Conservation (phyloP, 2,888 invertebrate genomes). For the Spicauda simplicius region DNA sequence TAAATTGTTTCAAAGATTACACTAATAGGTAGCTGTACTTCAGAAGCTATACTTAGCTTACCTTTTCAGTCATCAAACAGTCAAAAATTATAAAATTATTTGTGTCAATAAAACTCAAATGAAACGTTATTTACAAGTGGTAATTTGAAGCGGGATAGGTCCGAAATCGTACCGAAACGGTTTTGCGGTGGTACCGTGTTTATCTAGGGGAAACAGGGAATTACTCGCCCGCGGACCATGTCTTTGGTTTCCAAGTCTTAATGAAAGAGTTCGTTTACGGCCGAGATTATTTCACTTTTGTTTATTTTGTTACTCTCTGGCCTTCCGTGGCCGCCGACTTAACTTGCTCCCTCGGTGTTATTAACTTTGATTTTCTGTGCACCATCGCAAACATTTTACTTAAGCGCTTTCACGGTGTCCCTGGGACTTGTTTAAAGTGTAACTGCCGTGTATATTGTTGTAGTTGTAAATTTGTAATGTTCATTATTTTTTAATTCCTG, state of each 20-base stretch:
- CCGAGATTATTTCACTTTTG: constrained; percentile 66
- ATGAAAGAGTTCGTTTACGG: constrained; percentile 72
- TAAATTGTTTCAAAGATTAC: background rate
- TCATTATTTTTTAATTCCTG: no score
- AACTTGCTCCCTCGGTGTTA: constrained; percentile 48
- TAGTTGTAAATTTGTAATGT: constrained; percentile 11
- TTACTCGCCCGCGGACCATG: constrained; percentile 61
- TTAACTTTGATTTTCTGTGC: constrained; percentile 45
- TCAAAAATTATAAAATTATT: constrained; percentile 10
- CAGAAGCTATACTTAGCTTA: background rate
- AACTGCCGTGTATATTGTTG: constrained; percentile 9
- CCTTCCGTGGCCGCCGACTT: constrained; percentile 50
- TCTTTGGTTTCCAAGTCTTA: constrained; percentile 67
- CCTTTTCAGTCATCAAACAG: background rate
- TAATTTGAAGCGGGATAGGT: constrained; percentile 5
- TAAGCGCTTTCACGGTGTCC: constrained; percentile 26
- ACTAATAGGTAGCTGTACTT: background rate
- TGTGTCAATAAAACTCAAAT: constrained; percentile 10
- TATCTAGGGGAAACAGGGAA: constrained; percentile 58
- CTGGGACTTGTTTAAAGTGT: constrained; percentile 29
- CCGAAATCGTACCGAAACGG: constrained; percentile 16
- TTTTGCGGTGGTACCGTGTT: constrained; percentile 47
- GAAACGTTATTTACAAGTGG: constrained; percentile 9
- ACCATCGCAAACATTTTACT: constrained; percentile 39
- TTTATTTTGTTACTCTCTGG: constrained; percentile 61